Evolutionary conservation across 1,140 invertebrate species (phyloP).

Genomic region (Scaptomyza pallida): DNA sequence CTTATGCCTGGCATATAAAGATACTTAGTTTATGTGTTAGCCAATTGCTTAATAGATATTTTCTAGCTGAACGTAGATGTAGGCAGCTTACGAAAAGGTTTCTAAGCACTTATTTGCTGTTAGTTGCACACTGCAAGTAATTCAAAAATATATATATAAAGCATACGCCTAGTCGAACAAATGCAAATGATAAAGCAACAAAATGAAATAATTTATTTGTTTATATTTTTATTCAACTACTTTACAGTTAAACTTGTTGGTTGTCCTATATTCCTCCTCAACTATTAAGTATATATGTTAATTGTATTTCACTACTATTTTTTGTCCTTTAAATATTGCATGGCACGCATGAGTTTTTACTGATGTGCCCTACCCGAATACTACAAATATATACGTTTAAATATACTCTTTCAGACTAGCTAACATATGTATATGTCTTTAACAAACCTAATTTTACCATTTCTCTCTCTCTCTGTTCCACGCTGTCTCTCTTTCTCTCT

Average conservation of each 20-base stretch:
- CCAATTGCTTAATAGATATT: conserved; percentile 16
- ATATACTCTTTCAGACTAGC: background rate
- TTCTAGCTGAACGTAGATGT: conserved; percentile 9
- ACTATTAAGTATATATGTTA: conserved; percentile 2
- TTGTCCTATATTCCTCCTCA: background rate
- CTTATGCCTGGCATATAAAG: background rate
- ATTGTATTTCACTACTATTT: background rate
- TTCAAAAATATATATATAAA: conserved; percentile 16
- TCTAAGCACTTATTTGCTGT: conserved; percentile 10
- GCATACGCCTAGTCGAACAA: conserved; percentile 35
- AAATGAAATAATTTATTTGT: background rate
- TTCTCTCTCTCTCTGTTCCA: conserved; percentile 24
- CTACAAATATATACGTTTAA: background rate
- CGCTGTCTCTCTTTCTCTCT: conserved; percentile 44
- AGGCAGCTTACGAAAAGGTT: conserved; percentile 6
- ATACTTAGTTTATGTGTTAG: conserved; percentile 7
- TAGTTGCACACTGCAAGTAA: conserved; percentile 11
- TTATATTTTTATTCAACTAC: background rate
- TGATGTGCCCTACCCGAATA: conserved; percentile 1
- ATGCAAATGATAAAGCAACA: background rate
- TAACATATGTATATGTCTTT: conserved; percentile 26
- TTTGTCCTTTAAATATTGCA: conserved; percentile 17
- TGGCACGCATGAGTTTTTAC: conserved; percentile 20
- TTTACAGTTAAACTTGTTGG: background rate
- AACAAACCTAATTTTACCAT: conserved; percentile 23